Base-by-base conservation (phyloP, 1,140 invertebrate species). In the Teleogryllus occipitalis region DNA sequence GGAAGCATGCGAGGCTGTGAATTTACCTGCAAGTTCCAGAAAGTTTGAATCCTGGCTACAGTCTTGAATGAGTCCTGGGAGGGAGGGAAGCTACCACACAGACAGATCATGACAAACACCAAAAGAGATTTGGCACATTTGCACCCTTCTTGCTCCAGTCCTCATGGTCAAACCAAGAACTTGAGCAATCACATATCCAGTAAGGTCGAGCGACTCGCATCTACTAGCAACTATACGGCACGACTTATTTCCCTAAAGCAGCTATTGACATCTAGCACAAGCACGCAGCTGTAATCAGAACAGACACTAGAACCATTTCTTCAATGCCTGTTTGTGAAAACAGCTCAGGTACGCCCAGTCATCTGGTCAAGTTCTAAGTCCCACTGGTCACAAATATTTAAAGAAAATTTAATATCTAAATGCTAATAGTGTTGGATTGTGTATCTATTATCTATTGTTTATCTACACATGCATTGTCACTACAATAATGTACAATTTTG, bases 41-140 rank as follows among this genome's bases (percentile, higher is more conserved):
- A 14, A 65, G 18, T 14, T 65, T 65, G 54, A 65, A 14, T 65
- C 54, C 54, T 65, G 54, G 54, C 54, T 18, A 65, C 18, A 14
- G 18, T 65, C 54, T 65, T 65, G 54, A 65, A 65, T 18, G 54
- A 65, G 54, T 65, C 54, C 54, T 65, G 54, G 18, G 54, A 65
- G 18, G 54, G 54, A 65, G 54, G 54, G 54, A 18, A 65, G 54
- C 54, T 65, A 65, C 54, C 54, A 65, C 54, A 65, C 54, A 65
- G 54, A 65, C 54, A 65, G 54, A 65, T 65, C 54, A 65, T 65
- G 54, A 65, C 54, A 65, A 65, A 65, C 54, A 65, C 54, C 54
- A 65, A 65, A 65, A 65, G 7, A 65, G 54, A 65, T 14, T 65
- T 65, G 54, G 54, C 54, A 39, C 27, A 65, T 65, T 65, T 18